phyloP scores from a whole-genome alignment of 2,797 vertebrate genomes.

The Mus spretus region DNA sequence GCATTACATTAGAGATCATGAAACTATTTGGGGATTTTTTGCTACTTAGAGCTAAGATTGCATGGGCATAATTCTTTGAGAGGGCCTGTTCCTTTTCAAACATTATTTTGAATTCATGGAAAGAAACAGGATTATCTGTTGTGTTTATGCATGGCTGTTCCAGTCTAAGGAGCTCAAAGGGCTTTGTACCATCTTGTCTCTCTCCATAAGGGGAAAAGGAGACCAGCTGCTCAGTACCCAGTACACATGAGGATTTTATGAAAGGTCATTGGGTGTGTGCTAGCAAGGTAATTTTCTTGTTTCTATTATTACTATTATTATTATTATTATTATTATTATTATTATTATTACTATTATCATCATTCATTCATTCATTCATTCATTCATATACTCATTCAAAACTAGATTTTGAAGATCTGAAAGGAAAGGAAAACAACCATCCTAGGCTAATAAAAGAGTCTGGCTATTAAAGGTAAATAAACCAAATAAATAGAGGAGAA shows the following conservation, averaged over 20 bases:
- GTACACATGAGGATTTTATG: slow-evolving; percentile 33
- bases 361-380: background rate
- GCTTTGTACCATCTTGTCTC: slow-evolving; percentile 53
- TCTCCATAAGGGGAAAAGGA: slow-evolving; percentile 69
- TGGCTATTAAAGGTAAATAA: slow-evolving; percentile 2
- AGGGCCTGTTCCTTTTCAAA: slow-evolving; percentile 87
- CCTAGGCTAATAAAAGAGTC: background rate
- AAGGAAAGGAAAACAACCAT: background rate
- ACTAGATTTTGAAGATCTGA: background rate
- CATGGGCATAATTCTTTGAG: slow-evolving; percentile 85
- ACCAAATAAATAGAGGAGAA: background rate
- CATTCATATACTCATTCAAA: background rate
- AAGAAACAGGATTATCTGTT: slow-evolving; percentile 77
- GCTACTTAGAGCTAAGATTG: slow-evolving; percentile 89
- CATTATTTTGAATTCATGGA: slow-evolving; percentile 83
- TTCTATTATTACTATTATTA: background rate
- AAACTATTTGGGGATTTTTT: slow-evolving; percentile 88
- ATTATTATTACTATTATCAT: too few species aligned
- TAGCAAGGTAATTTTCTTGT: background rate
- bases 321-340: too few species aligned
- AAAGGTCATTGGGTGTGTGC: background rate
- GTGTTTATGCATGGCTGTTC: slow-evolving; percentile 66
- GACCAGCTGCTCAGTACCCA: slow-evolving; percentile 36
- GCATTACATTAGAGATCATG: slow-evolving; percentile 91
- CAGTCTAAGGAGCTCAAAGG: slow-evolving; percentile 66